These are phyloP conservation scores for Gonioctena quinquepunctata DNA, from an alignment of 1,140 invertebrate species.

Conservation along the genomic window DNA sequence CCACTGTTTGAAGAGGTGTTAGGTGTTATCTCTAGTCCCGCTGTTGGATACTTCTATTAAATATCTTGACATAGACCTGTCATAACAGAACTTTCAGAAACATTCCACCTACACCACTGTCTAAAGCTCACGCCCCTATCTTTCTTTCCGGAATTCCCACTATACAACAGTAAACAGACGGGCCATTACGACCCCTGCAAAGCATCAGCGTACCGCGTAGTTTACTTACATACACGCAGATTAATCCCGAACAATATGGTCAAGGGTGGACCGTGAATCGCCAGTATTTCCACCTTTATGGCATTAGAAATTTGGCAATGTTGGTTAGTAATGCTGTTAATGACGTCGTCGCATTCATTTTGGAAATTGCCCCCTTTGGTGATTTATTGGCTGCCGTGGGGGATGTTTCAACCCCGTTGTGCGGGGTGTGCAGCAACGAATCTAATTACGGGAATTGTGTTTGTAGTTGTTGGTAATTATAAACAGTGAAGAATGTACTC, in stretches of 20 bases:
- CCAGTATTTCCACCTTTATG: slow-evolving; percentile 32
- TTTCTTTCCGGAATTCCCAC: not conserved
- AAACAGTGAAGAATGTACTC: not conserved
- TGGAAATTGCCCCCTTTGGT: slow-evolving; percentile 1
- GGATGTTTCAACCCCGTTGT: not conserved
- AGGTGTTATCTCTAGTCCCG: too few species aligned
- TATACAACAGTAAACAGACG: not conserved
- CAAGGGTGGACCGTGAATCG: slow-evolving; percentile 23
- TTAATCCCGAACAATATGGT: slow-evolving; percentile 35
- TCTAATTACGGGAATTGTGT: not conserved
- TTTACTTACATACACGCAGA: slow-evolving; percentile 31
- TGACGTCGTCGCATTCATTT: slow-evolving; percentile 10
- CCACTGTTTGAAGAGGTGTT: too few species aligned
- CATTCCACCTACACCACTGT: not conserved
- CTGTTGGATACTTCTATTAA: too few species aligned
- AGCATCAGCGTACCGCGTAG: slow-evolving; percentile 13
- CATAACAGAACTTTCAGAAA: not conserved
- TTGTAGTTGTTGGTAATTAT: not conserved
- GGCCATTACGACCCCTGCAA: slow-evolving; percentile 2
- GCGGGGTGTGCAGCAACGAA: not conserved
- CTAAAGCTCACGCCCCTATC: not conserved
- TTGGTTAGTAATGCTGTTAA: slow-evolving; percentile 14
- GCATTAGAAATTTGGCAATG: slow-evolving; percentile 27
- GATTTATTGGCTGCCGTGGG: slow-evolving; percentile 14
- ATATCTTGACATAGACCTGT: too few species aligned